phyloP scores from a whole-genome alignment of 2,888 invertebrate species.

The Ypsolopha sequella region DNA sequence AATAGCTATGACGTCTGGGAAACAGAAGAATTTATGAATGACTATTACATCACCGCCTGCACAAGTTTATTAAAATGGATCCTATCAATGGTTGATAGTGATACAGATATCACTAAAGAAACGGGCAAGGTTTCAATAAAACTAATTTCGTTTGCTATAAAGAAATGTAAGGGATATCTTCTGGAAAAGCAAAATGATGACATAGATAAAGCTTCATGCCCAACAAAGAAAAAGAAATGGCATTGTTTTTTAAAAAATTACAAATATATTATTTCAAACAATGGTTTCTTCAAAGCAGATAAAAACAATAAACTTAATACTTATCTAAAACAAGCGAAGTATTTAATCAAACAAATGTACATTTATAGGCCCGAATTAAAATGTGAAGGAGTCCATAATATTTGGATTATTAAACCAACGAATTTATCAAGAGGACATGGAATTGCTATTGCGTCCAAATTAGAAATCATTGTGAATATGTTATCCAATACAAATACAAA shows the following conservation, averaged over 20 bases:
- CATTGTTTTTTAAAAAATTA: slow-evolving; percentile 75
- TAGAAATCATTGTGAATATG: slow-evolving; percentile 78
- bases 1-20: slow-evolving; percentile 70
- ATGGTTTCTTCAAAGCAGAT: slow-evolving; percentile 57
- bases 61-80: slow-evolving; percentile 78
- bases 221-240: slow-evolving; percentile 73
- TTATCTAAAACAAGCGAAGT: slow-evolving; percentile 57
- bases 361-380: slow-evolving; percentile 73
- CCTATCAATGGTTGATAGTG: slow-evolving; percentile 43
- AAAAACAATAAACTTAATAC: slow-evolving; percentile 36
- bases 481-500: slow-evolving; percentile 70
- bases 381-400: slow-evolving; percentile 84
- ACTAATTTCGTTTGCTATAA: slow-evolving; percentile 77
- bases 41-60: slow-evolving; percentile 85
- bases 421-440: slow-evolving; percentile 87
- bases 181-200: slow-evolving; percentile 73
- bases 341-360: slow-evolving; percentile 70
- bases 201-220: slow-evolving; percentile 61
- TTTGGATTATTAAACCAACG: slow-evolving; percentile 93
- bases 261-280: slow-evolving; percentile 72
- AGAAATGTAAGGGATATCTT: slow-evolving; percentile 77
- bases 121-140: slow-evolving; percentile 67
- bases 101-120: slow-evolving; percentile 52
- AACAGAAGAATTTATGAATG: slow-evolving; percentile 72
- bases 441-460: slow-evolving; percentile 81